phyloP scores from a whole-genome alignment of 2,113 vertebrate species.

The Pristiophorus japonicus region DNA sequence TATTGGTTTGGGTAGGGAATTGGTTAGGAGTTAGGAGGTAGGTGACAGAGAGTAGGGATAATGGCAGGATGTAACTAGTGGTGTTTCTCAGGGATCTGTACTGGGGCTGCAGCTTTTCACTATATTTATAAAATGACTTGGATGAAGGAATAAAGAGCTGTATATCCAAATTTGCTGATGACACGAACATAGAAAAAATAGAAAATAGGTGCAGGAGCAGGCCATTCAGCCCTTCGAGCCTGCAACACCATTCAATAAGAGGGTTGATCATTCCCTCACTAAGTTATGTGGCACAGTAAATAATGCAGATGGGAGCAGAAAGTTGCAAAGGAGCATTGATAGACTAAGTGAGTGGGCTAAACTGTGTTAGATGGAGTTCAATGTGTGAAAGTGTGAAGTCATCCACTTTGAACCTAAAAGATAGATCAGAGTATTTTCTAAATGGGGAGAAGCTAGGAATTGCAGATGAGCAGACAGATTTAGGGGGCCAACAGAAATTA shows the following conservation, averaged over 20 bases:
- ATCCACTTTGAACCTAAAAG: too few species aligned
- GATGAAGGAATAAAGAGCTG: not conserved
- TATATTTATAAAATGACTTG: not conserved
- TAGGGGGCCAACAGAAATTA: too few species aligned
- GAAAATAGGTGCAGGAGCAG: too few species aligned
- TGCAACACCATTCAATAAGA: too few species aligned
- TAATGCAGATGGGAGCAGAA: not conserved
- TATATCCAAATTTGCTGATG: not conserved
- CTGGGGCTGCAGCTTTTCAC: not conserved
- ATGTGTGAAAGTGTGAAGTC: not conserved
- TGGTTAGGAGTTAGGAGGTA: too few species aligned
- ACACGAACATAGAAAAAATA: too few species aligned
- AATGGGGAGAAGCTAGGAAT: not conserved
- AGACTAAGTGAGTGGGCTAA: not conserved
- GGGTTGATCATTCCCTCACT: too few species aligned
- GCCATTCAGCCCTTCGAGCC: too few species aligned
- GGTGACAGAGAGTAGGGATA: not conserved
- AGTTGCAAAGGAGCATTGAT: not conserved
- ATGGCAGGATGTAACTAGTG: not conserved
- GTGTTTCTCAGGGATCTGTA: not conserved
- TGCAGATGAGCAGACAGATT: too few species aligned
- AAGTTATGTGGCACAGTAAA: not conserved
- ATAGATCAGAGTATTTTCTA: too few species aligned
- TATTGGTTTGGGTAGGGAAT: not conserved
- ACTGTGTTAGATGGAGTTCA: not conserved